Conservation (phyloP, 35 echinoderm and acorn worm species). For the Apostichopus californicus region DNA sequence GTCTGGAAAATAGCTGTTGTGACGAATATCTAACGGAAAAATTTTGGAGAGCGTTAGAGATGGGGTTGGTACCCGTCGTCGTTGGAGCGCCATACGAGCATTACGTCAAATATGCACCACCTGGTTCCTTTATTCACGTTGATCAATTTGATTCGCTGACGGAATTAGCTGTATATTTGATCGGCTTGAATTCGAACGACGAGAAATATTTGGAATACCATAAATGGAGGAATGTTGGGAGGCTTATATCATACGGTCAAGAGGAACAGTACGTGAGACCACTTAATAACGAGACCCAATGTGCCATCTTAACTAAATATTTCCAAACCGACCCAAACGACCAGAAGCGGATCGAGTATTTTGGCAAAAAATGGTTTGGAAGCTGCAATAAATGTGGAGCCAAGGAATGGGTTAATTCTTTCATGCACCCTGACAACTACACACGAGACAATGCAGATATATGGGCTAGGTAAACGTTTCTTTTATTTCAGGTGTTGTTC, state of each 20-base stretch:
- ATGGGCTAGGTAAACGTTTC: constrained; percentile 2
- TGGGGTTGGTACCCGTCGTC: constrained; percentile 75
- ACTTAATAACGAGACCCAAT: constrained; percentile 31
- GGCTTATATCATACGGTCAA: constrained; percentile 48
- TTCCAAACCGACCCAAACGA: constrained; percentile 11
- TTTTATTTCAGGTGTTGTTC: too few relatives aligned
- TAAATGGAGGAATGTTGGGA: constrained; percentile 64
- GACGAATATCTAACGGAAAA: constrained; percentile 93
- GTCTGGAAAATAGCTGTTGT: constrained; percentile 81
- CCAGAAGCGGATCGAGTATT: constrained; percentile 34
- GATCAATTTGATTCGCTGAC: constrained; percentile 61
- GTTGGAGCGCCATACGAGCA: constrained; percentile 66
- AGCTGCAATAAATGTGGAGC: constrained; percentile 29
- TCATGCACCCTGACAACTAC: constrained; percentile 45
- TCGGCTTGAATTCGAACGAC: constrained; percentile 61
- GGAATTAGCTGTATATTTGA: constrained; percentile 69
- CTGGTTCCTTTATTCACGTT: constrained; percentile 89
- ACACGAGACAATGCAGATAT: constrained; percentile 27
- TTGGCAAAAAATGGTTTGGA: constrained; percentile 25
- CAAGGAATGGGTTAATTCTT: constrained; percentile 25
- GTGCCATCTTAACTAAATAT: constrained; percentile 43
- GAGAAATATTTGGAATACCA: constrained; percentile 75
- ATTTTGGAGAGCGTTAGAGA: constrained; percentile 69
- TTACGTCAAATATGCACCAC: constrained; percentile 68
- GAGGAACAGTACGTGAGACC: constrained; percentile 51